These are phyloP conservation scores for Oeneis ivallda DNA, from an alignment of 2,888 invertebrate species.

Conservation along the genomic window DNA sequence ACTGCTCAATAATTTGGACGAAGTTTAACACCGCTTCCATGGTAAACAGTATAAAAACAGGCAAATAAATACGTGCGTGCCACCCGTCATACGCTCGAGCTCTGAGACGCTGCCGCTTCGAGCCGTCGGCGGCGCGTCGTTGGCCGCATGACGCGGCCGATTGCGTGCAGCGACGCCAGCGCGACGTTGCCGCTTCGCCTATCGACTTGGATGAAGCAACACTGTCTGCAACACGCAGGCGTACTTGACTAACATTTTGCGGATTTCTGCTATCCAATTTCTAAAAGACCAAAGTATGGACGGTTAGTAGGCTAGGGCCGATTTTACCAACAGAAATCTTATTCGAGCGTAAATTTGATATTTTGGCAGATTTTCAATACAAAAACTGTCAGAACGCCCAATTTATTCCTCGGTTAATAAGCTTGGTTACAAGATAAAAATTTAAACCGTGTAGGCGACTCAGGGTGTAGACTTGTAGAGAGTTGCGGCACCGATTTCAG, in stretches of 20 bases:
- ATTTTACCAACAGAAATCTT: no score
- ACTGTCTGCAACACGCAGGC: constrained; percentile 5
- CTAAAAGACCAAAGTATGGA: no score
- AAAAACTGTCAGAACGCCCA: no score
- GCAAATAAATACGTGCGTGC: constrained; percentile 9
- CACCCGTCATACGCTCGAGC: constrained; percentile 1
- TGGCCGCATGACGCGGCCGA: constrained; percentile 11
- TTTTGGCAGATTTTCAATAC: no score
- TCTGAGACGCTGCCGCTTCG: constrained; percentile 12
- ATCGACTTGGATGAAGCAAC: neutral
- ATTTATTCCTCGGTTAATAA: no score
- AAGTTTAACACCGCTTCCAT: constrained; percentile 16
- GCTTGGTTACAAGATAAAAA: no score
- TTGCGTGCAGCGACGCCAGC: constrained; percentile 11
- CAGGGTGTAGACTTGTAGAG: no score
- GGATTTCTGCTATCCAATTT: neutral
- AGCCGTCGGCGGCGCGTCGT: constrained; percentile 2
- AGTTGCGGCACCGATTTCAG: no score
- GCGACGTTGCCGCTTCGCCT: constrained; percentile 13
- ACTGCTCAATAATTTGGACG: constrained; percentile 2
- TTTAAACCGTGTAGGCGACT: no score
- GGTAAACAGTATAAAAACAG: neutral
- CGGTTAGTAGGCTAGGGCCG: no score
- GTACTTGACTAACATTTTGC: neutral
- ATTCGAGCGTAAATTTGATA: no score